A percentile compares a stretch with the other conserved stretches of the same genome.
phyloP scores from a whole-genome alignment of 2,888 invertebrate species.

The Ecliptopera silaceata region DNA sequence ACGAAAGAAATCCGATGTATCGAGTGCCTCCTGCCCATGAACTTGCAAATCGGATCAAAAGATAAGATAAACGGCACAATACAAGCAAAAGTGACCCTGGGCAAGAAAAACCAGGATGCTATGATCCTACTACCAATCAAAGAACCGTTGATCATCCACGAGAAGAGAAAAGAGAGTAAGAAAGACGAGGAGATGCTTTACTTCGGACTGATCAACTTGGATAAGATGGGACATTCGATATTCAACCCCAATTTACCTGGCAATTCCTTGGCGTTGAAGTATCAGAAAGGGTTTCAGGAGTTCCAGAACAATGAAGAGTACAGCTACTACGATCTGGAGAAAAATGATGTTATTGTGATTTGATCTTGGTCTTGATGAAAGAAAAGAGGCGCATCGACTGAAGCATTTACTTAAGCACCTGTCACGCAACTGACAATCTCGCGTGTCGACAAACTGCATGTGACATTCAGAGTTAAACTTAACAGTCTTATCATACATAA shows the following conservation, averaged over 20 bases:
- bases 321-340: conserved; percentile 51
- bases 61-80: conserved; percentile 63
- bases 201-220: conserved; percentile 69
- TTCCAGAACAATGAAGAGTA: conserved; percentile 40
- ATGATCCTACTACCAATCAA: conserved; percentile 65
- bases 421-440: too few relatives aligned
- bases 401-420: background rate
- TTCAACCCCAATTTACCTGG: conserved; percentile 56
- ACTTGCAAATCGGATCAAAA: conserved; percentile 37
- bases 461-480: too few relatives aligned
- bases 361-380: conserved; percentile 30
- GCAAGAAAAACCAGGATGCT: conserved; percentile 56
- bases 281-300: conserved; percentile 70
- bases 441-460: too few relatives aligned
- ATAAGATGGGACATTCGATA: conserved; percentile 57
- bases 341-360: conserved; percentile 59
- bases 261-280: conserved; percentile 70
- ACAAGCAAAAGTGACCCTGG: conserved; percentile 71
- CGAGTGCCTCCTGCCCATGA: conserved; percentile 74
- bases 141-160: conserved; percentile 62
- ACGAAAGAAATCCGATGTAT: conserved; percentile 74
- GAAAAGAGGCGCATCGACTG: conserved; percentile 5
- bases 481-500: too few relatives aligned
- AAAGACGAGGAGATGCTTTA: conserved; percentile 55
- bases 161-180: conserved; percentile 29